Conservation (phyloP, 2,113 vertebrate genomes). For the Pogonocichla stellata region DNA sequence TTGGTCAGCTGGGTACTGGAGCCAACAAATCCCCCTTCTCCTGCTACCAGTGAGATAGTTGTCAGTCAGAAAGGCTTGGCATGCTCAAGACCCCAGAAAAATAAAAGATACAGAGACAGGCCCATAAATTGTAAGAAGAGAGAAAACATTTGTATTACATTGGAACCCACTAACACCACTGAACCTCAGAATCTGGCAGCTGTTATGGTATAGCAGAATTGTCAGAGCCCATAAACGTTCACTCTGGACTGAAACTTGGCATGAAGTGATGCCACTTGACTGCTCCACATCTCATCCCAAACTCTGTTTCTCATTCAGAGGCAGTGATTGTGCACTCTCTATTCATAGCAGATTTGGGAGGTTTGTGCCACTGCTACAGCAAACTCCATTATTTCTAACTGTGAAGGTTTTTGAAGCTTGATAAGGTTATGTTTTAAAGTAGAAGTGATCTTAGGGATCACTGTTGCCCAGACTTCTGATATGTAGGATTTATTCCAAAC, state of each 20-base stretch:
- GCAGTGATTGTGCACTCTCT: neutral
- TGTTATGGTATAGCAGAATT: neutral
- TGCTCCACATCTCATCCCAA: neutral
- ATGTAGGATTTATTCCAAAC: neutral
- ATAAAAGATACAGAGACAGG: neutral
- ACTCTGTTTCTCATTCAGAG: constrained; percentile 1
- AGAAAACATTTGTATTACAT: constrained; percentile 19
- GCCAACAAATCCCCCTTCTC: constrained; percentile 14
- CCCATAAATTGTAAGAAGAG: constrained; percentile 32
- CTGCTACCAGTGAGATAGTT: neutral
- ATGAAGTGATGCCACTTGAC: neutral
- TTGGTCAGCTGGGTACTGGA: neutral
- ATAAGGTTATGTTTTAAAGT: neutral
- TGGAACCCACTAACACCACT: neutral
- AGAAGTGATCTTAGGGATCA: neutral
- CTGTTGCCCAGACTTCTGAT: neutral
- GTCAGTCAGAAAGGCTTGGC: constrained; percentile 37
- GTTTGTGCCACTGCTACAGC: neutral
- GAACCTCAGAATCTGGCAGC: constrained; percentile 20
- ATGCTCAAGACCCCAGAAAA: neutral
- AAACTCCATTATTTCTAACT: neutral
- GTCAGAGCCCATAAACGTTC: constrained; percentile 6
- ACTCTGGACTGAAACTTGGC: constrained; percentile 19
- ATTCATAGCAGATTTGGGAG: neutral
- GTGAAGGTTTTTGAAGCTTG: neutral